Evolutionary conservation across 2,888 invertebrate species (phyloP).

Genomic region (Litoditis marina): DNA sequence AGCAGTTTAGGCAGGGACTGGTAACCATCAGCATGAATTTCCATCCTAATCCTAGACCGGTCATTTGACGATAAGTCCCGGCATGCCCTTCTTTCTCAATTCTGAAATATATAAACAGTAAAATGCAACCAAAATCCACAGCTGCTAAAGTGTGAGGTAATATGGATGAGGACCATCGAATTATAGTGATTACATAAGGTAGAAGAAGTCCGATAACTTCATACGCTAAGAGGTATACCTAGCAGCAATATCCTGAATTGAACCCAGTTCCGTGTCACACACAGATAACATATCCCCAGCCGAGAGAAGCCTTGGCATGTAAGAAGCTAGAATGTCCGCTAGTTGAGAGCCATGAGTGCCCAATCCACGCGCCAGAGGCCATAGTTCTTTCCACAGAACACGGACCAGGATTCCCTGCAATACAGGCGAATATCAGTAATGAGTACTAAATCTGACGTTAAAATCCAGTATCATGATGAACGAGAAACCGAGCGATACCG

Average conservation of each 20-base stretch:
- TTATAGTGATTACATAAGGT: background rate
- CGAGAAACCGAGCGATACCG: too few relatives aligned
- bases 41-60: slow-evolving; percentile 30
- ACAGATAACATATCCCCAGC: slow-evolving; percentile 24
- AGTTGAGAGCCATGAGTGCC: slow-evolving; percentile 93
- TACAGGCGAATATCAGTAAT: background rate
- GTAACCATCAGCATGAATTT: slow-evolving; percentile 70
- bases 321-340: slow-evolving; percentile 90
- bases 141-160: background rate
- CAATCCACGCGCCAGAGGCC: slow-evolving; percentile 83
- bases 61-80: slow-evolving; percentile 25
- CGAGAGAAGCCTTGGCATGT: slow-evolving; percentile 75
- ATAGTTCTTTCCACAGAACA: slow-evolving; percentile 76
- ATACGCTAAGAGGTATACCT: too few relatives aligned
- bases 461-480: too few relatives aligned
- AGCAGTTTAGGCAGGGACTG: slow-evolving; percentile 91
- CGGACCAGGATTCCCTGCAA: slow-evolving; percentile 69
- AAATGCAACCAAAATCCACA: background rate
- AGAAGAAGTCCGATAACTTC: too few relatives aligned
- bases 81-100: slow-evolving; percentile 25
- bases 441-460: too few relatives aligned
- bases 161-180: background rate
- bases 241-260: slow-evolving; percentile 14
- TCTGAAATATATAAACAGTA: slow-evolving; percentile 3
- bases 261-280: slow-evolving; percentile 24